Conservation (phyloP, 2,888 invertebrate species). For the Spisula solida region DNA sequence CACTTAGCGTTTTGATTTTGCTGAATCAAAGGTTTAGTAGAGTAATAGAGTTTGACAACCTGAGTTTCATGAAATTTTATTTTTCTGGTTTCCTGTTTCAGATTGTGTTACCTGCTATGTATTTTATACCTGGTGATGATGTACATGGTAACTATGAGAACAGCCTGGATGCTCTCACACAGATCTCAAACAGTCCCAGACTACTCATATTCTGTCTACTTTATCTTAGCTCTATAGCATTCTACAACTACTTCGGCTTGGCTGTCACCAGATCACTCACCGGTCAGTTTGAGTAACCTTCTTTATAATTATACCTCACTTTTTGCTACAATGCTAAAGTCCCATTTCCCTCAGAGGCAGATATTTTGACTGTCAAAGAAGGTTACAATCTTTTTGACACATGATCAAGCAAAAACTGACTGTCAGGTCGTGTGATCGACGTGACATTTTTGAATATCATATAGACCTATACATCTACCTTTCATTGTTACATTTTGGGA, state of each 20-base stretch:
- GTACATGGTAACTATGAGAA: slow-evolving; percentile 84
- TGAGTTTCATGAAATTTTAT: too few relatives aligned
- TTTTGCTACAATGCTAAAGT: too few relatives aligned
- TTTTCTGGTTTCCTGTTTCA: slow-evolving; percentile 42
- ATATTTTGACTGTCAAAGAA: too few relatives aligned
- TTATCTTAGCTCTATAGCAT: slow-evolving; percentile 83
- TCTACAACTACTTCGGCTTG: slow-evolving; percentile 85
- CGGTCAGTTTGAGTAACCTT: slow-evolving; percentile 70
- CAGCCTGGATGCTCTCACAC: slow-evolving; percentile 84
- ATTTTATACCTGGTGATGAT: slow-evolving; percentile 82
- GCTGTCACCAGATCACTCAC: slow-evolving; percentile 84
- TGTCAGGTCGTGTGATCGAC: too few relatives aligned
- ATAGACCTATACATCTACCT: too few relatives aligned
- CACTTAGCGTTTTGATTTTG: too few relatives aligned
- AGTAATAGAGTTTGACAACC: too few relatives aligned
- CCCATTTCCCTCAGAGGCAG: too few relatives aligned
- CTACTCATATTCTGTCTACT: slow-evolving; percentile 82
- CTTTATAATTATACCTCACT: neutral
- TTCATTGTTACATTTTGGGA: too few relatives aligned
- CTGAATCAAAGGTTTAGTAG: too few relatives aligned
- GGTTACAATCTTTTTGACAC: too few relatives aligned
- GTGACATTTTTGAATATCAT: neutral
- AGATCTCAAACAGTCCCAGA: slow-evolving; percentile 80
- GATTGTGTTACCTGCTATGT: slow-evolving; percentile 84
- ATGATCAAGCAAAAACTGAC: too few relatives aligned